Conservation (phyloP, 2,113 vertebrate genomes). For the Phoxinus phoxinus region DNA sequence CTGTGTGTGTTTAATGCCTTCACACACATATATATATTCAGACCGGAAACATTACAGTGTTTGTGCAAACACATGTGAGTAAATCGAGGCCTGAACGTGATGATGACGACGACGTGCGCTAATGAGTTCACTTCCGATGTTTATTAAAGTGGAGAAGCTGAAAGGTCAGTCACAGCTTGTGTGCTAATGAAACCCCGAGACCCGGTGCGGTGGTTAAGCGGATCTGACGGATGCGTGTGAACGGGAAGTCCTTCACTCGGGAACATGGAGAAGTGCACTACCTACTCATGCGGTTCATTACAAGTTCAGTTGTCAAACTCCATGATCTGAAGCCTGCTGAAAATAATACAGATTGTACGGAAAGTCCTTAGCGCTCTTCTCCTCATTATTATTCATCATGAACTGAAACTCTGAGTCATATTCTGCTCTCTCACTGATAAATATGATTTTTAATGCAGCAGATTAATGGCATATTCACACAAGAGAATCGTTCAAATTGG, state of each 20-base stretch:
- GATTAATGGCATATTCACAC: too few species aligned
- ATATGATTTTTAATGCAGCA: too few species aligned
- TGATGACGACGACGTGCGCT: too few species aligned
- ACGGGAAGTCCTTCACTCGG: not conserved
- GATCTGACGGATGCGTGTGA: conserved; percentile 45
- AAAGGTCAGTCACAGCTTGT: conserved; percentile 53
- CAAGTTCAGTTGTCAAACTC: conserved; percentile 4
- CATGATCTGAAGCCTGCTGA: not conserved
- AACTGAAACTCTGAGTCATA: not conserved
- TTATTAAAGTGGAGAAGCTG: conserved; percentile 31
- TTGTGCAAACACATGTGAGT: not conserved
- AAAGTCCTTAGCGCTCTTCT: not conserved
- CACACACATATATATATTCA: not conserved
- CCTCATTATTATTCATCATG: not conserved
- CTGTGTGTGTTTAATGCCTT: not conserved
- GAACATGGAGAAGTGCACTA: not conserved
- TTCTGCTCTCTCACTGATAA: too few species aligned
- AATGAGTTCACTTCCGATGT: not conserved
- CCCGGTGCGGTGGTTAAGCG: not conserved
- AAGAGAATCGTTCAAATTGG: too few species aligned
- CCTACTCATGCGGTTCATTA: not conserved
- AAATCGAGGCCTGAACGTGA: too few species aligned
- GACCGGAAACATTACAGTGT: not conserved
- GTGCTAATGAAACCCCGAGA: conserved; percentile 51
- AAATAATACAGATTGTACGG: not conserved